A percentile compares a stretch with the other conserved stretches of the same genome.
These are phyloP conservation scores for Cyprinodon tularosa DNA, from an alignment of 2,113 vertebrate genomes.

Conservation along the genomic window DNA sequence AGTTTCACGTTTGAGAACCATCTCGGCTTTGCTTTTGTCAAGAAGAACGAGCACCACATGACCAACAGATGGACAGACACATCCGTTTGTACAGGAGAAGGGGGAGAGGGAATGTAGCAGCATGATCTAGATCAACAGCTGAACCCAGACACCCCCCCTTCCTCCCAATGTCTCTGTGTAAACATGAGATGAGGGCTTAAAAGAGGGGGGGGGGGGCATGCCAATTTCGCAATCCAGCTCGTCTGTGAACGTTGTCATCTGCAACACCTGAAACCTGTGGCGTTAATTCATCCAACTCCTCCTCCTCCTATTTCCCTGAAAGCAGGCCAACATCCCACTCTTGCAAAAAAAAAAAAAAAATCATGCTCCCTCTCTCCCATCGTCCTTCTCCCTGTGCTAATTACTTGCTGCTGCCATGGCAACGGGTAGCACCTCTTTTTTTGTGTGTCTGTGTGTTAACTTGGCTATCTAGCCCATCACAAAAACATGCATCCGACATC, in stretches of 20 bases:
- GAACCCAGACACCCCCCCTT: slow-evolving; percentile 33
- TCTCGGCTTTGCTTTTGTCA: slow-evolving; percentile 6
- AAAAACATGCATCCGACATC: slow-evolving; percentile 28
- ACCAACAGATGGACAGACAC: slow-evolving; percentile 65
- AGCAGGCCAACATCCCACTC: slow-evolving; percentile 61
- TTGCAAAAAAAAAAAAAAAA: slow-evolving; percentile 14
- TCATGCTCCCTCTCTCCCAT: slow-evolving; percentile 37
- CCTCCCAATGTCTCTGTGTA: slow-evolving; percentile 47
- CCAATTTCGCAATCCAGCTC: slow-evolving; percentile 25
- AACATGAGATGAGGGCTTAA: slow-evolving; percentile 47
- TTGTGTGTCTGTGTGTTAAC: slow-evolving; percentile 36
- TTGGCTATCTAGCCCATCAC: slow-evolving; percentile 34
- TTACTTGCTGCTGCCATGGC: slow-evolving; percentile 69
- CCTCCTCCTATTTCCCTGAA: slow-evolving; percentile 55
- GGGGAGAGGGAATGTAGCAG: slow-evolving; percentile 31
- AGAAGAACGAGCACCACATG: slow-evolving; percentile 39
- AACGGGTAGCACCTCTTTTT: slow-evolving; percentile 53
- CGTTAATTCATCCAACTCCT: slow-evolving; percentile 11
- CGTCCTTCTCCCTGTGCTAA: slow-evolving; percentile 63
- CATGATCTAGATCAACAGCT: slow-evolving; percentile 67
- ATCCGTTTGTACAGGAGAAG: slow-evolving; percentile 33
- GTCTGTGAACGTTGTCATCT: not conserved
- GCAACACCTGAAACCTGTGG: slow-evolving; percentile 43
- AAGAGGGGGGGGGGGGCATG: not conserved
- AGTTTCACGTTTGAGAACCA: not conserved